These are phyloP conservation scores for Solea solea DNA, from an alignment of 2,113 vertebrate species.

Conservation along the genomic window DNA sequence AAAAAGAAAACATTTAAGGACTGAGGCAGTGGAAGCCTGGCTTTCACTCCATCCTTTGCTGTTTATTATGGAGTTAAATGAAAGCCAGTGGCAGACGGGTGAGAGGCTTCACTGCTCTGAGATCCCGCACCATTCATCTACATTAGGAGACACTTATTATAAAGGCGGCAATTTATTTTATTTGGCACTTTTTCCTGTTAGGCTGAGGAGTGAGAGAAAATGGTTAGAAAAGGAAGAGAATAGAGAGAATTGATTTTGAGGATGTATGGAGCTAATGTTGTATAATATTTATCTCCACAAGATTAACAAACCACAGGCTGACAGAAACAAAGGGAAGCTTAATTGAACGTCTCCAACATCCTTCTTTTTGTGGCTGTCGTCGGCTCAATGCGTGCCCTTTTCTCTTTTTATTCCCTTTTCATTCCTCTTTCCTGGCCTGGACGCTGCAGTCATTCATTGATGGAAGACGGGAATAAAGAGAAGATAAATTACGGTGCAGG, in stretches of 20 bases:
- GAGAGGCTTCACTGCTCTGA: constrained; percentile 57
- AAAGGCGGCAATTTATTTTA: constrained; percentile 63
- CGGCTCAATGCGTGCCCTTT: constrained; percentile 23
- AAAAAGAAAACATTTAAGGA: background rate
- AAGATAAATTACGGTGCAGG: constrained; percentile 29
- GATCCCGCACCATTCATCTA: constrained; percentile 66
- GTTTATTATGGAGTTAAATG: constrained; percentile 59
- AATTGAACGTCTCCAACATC: constrained; percentile 63
- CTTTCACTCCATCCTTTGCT: constrained; percentile 10
- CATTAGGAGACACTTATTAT: constrained; percentile 69
- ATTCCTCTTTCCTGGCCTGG: constrained; percentile 30
- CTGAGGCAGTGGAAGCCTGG: background rate
- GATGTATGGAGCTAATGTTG: constrained; percentile 62
- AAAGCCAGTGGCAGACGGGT: constrained; percentile 44
- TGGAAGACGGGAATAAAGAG: constrained; percentile 30
- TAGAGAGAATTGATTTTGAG: constrained; percentile 54
- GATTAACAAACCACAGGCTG: constrained; percentile 45
- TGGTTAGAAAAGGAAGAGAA: constrained; percentile 4
- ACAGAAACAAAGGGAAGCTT: constrained; percentile 24
- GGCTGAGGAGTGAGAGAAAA: constrained; percentile 28
- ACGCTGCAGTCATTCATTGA: constrained; percentile 33
- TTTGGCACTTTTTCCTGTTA: constrained; percentile 19
- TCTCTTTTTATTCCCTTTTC: constrained; percentile 12
- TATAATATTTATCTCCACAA: constrained; percentile 63
- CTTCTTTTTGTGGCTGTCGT: constrained; percentile 38